Evolutionary conservation across 2,113 vertebrate species (phyloP), one percentile per base, ranked within the genome.

Genomic region (Petroica traversi): DNA sequence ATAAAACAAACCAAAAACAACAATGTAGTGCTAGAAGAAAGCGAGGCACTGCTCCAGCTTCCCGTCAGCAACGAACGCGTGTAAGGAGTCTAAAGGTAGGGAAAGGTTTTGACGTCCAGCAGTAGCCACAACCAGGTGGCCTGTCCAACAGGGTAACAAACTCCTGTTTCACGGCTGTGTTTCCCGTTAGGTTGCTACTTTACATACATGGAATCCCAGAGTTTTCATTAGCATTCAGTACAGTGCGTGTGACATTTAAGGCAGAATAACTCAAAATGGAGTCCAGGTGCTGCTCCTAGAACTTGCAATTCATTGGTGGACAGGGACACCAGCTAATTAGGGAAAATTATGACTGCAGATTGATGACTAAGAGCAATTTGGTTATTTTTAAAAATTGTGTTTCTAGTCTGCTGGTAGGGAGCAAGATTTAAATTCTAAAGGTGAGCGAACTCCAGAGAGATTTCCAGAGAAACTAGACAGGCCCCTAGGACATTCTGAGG

Each of bases 11-110:
- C 18, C 31, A 34, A 40, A 24, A 24, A 4, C 58, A 19, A 13
- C 10, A 13, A 6, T 2, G 22, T 45, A 4, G 49, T 3, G 46
- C 9, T 17, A 8, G 24, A 17, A 41, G 23, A 12, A 49, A 62
- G 15, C 10, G n/a, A 2, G 16, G 1, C 19, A 24, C 16, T 7
- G 10, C 8, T 22, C 19, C 14, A 14, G 36, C 18, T 61, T 5
- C 26, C 31, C 4, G 3, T 3, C 11, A 3, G 55, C 24, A 6
- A 13, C 3, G 12, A 6, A 0, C 0, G 0, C 1, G 0, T 2
- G 0, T 11, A 0, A 3, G 17, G 8, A 34, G 14, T 23, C 14
- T 6, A 0, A 0, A 1, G 43, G 4, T 5, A 2, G 14, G 0
- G 38, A 17, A 22, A 5, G 5, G 4, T 4, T 33, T 1, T 12